phyloP scores from a whole-genome alignment of 2,797 vertebrate species.

The Pipistrellus pygmaeus region DNA sequence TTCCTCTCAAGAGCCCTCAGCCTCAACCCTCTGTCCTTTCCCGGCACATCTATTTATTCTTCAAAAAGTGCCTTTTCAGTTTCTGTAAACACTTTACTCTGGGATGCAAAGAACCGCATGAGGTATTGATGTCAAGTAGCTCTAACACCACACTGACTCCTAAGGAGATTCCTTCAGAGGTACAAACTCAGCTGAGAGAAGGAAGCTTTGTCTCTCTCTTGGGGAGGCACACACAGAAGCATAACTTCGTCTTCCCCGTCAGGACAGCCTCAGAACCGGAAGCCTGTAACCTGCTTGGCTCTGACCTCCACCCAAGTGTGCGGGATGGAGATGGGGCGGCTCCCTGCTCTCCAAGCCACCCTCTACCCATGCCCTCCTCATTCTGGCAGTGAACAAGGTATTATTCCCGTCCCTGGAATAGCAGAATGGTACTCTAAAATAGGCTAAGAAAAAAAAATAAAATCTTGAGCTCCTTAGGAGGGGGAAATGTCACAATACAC shows the following conservation, averaged over 20 bases:
- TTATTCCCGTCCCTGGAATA: background rate
- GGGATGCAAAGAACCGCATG: background rate
- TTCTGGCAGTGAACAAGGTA: background rate
- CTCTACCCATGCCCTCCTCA: background rate
- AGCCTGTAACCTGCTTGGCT: background rate
- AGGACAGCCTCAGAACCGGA: background rate
- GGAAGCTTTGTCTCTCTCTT: background rate
- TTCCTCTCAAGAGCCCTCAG: background rate
- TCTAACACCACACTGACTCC: background rate
- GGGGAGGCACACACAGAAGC: background rate
- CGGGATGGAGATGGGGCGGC: too few relatives aligned
- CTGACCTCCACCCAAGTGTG: background rate
- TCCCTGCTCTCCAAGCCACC: too few relatives aligned
- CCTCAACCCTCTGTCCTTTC: background rate
- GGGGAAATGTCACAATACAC: background rate
- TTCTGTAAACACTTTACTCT: background rate
- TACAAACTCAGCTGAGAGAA: background rate
- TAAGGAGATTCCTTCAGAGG: background rate
- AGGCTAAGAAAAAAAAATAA: background rate
- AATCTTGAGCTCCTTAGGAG: background rate
- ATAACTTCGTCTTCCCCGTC: background rate
- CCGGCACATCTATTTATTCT: background rate
- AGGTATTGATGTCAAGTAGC: background rate
- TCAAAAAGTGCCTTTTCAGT: background rate
- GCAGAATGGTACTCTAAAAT: background rate